Conservation (phyloP, 2,113 vertebrate genomes). For the Hippocampus zosterae region DNA sequence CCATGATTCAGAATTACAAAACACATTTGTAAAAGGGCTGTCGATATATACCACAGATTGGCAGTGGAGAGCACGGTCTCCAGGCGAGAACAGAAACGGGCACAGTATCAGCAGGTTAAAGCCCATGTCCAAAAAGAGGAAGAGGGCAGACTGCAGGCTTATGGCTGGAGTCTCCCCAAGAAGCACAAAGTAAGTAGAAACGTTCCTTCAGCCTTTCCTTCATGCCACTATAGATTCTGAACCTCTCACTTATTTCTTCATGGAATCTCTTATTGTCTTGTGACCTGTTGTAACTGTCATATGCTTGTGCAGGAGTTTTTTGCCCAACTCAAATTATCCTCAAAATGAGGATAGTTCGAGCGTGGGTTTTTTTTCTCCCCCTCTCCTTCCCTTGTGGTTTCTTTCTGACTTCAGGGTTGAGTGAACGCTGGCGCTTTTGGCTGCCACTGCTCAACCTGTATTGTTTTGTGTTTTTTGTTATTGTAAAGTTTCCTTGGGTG, state of each 20-base stretch:
- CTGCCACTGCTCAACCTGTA: too few relatives aligned
- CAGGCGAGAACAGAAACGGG: slow-evolving; percentile 91
- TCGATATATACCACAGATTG: slow-evolving; percentile 62
- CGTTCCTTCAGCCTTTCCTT: neutral
- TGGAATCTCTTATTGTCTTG: neutral
- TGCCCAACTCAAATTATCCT: too few relatives aligned
- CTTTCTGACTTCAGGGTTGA: too few relatives aligned
- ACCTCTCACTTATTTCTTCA: neutral
- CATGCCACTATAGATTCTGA: neutral
- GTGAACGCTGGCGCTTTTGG: too few relatives aligned
- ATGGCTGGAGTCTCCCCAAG: slow-evolving; percentile 96
- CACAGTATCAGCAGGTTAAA: slow-evolving; percentile 95
- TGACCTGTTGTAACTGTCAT: too few relatives aligned
- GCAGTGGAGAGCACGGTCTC: slow-evolving; percentile 80
- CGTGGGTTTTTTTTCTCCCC: too few relatives aligned
- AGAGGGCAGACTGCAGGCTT: slow-evolving; percentile 85
- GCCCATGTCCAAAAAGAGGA: slow-evolving; percentile 97
- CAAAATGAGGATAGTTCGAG: too few relatives aligned
- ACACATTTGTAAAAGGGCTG: neutral
- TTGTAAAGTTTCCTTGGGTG: too few relatives aligned
- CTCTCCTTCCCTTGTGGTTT: too few relatives aligned
- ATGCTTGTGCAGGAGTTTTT: too few relatives aligned
- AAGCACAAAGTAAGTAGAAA: slow-evolving; percentile 83
- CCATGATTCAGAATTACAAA: neutral
- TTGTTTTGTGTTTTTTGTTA: too few relatives aligned